Evolutionary conservation across 1,140 invertebrate species (phyloP).

Genomic region (Triops cancriformis): DNA sequence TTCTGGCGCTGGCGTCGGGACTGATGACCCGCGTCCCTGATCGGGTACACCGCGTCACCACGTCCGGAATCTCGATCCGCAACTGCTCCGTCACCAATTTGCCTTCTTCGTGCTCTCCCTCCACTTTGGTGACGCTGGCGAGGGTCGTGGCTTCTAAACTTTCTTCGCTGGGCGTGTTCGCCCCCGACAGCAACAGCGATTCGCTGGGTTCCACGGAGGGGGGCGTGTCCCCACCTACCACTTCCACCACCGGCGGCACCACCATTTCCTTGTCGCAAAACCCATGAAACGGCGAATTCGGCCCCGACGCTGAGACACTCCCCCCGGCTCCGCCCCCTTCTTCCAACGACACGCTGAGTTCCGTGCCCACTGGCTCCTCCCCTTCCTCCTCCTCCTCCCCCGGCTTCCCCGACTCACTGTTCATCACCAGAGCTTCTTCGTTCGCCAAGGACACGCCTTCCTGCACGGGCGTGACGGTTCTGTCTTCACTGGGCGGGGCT

Average conservation of each 20-base stretch:
- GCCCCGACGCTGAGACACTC: constrained; percentile 15
- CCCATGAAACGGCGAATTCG: constrained; percentile 25
- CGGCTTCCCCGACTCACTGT: no score
- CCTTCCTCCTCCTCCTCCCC: background rate
- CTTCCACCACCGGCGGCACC: background rate
- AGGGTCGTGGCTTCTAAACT: constrained; percentile 29
- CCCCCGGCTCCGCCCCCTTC: constrained; percentile 14
- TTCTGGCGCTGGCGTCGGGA: constrained; percentile 23
- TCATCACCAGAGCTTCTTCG: no score
- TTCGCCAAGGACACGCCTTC: no score
- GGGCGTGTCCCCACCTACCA: background rate
- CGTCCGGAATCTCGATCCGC: constrained; percentile 55
- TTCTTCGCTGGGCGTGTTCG: constrained; percentile 19
- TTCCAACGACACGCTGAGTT: background rate
- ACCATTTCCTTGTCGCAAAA: constrained; percentile 20
- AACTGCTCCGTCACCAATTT: constrained; percentile 64
- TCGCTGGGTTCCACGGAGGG: background rate
- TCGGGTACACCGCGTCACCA: constrained; percentile 31
- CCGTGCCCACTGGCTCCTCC: background rate
- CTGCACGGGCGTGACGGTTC: no score
- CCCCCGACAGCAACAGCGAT: background rate
- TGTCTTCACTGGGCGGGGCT: background rate
- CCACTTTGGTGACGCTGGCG: constrained; percentile 37
- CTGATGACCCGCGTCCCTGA: constrained; percentile 31
- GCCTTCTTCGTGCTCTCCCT: constrained; percentile 26